Percentiles rank a stretch among this genome's conserved stretches.
Conservation (phyloP, 1,140 invertebrate genomes). For the Aphelenchoides fujianensis region DNA sequence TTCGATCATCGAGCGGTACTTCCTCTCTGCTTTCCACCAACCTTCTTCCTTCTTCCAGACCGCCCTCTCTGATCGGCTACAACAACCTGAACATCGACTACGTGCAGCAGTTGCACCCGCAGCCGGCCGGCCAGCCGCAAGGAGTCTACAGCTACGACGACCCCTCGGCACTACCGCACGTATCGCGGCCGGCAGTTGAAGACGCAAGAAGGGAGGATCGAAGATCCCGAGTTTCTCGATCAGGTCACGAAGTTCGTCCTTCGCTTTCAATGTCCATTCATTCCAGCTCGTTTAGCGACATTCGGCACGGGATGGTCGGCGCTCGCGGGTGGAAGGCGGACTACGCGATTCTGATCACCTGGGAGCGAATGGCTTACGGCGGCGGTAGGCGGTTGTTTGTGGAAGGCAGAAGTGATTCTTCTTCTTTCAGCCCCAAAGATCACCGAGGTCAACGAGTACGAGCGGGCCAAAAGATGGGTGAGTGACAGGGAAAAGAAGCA, state of each 20-base stretch:
- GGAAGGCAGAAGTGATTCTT: too few species aligned
- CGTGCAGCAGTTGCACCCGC: slow-evolving; percentile 21
- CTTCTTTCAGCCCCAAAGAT: slow-evolving; percentile 47
- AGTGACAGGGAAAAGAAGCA: not conserved
- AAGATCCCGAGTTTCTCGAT: slow-evolving; percentile 77
- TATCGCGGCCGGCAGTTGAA: slow-evolving; percentile 41
- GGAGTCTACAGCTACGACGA: slow-evolving; percentile 43
- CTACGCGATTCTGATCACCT: slow-evolving; percentile 82
- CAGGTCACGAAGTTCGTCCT: slow-evolving; percentile 71
- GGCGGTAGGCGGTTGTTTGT: too few species aligned
- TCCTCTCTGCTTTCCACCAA: not conserved
- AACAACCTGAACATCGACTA: slow-evolving; percentile 43
- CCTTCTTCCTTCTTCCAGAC: slow-evolving; percentile 34
- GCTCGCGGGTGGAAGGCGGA: slow-evolving; percentile 82
- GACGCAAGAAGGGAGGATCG: slow-evolving; percentile 68
- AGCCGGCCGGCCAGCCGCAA: slow-evolving; percentile 34
- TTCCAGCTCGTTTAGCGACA: slow-evolving; percentile 67
- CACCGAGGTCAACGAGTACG: slow-evolving; percentile 42
- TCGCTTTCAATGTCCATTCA: not conserved
- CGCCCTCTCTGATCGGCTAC: slow-evolving; percentile 41
- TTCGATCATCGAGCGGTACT: slow-evolving; percentile 46
- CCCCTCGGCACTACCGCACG: slow-evolving; percentile 39
- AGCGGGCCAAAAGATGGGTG: slow-evolving; percentile 69
- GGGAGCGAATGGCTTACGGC: slow-evolving; percentile 89
- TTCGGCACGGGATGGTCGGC: slow-evolving; percentile 83